These are phyloP conservation scores for Cephus pygmeus DNA, from an alignment of 2,888 invertebrate genomes.

Conservation along the genomic window DNA sequence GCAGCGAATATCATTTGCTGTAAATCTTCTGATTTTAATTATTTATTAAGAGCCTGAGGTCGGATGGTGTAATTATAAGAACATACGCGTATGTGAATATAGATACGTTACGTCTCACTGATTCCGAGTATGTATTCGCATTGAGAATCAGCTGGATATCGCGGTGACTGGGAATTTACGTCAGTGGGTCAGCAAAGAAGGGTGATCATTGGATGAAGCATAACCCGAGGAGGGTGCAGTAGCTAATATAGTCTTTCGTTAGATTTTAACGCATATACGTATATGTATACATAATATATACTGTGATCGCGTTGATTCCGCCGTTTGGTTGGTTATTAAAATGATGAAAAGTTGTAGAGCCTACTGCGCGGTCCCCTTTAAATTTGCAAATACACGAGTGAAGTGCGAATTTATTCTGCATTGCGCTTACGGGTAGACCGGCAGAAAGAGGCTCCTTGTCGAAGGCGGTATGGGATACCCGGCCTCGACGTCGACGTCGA, in stretches of 20 bases:
- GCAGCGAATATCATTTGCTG: too few species aligned
- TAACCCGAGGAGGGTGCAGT: neutral
- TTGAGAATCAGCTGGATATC: too few species aligned
- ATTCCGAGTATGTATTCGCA: too few species aligned
- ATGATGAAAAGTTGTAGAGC: conserved; percentile 46
- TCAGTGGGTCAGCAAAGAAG: conserved; percentile 47
- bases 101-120: too few species aligned
- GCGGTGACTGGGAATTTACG: conserved; percentile 49
- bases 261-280: too few species aligned
- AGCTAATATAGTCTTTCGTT: too few species aligned
- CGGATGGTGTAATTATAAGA: too few species aligned
- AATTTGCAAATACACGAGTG: conserved; percentile 57
- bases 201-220: conserved; percentile 23
- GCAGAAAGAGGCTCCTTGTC: conserved; percentile 20
- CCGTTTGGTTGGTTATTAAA: conserved; percentile 39
- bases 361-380: conserved; percentile 46
- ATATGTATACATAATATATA: too few species aligned
- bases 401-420: conserved; percentile 58
- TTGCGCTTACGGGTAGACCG: conserved; percentile 23
- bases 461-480: neutral
- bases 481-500: conserved; percentile 21
- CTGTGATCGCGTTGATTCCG: too few species aligned
- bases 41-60: too few species aligned
- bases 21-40: too few species aligned
- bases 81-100: too few species aligned